Evolutionary conservation across 2,113 vertebrate species (phyloP).

Genomic region (Dinomys branickii): DNA sequence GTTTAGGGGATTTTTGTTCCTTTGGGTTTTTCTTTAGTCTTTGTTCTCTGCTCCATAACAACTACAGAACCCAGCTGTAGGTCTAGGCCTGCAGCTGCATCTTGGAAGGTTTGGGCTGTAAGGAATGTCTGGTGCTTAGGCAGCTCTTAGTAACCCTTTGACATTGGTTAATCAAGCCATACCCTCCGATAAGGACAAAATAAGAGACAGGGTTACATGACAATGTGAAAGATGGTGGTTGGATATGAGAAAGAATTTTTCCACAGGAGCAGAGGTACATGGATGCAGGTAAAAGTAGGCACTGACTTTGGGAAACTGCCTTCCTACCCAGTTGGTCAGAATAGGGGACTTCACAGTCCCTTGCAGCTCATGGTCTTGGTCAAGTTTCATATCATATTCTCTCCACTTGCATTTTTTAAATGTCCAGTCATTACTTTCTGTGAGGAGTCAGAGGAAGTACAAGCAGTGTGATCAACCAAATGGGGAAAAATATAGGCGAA

Average conservation of each 20-base stretch:
- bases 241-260: neutral
- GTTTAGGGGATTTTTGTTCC: neutral
- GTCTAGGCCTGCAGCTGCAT: neutral
- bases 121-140: neutral
- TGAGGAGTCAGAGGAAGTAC: neutral
- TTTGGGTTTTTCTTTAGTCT: neutral
- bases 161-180: neutral
- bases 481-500: neutral
- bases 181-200: neutral
- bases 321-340: neutral
- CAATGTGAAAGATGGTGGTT: neutral
- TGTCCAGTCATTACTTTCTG: neutral
- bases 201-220: neutral
- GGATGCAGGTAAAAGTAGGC: accelerated
- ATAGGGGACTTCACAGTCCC: neutral
- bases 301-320: neutral
- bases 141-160: neutral
- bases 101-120: neutral
- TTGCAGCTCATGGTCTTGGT: neutral
- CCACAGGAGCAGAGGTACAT: neutral
- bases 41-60: neutral
- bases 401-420: neutral
- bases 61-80: neutral
- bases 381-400: neutral
- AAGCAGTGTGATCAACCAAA: neutral